phyloP scores from a whole-genome alignment of 2,797 vertebrate species.

The Tragelaphus oryx region DNA sequence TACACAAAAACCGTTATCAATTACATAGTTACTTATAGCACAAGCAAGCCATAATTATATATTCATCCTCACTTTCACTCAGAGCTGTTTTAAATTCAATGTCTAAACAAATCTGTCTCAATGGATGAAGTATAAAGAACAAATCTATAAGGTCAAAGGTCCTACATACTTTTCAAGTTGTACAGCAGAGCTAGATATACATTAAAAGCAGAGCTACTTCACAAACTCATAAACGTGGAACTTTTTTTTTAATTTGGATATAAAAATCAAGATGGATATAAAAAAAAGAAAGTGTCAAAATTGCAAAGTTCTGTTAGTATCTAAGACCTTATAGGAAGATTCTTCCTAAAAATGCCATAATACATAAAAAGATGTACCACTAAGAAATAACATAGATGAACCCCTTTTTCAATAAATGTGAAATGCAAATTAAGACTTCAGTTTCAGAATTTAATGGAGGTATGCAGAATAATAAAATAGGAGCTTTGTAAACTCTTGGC shows the following conservation, averaged over 20 bases:
- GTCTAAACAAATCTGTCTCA: constrained; percentile 24
- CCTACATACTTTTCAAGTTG: neutral
- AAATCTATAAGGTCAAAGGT: neutral
- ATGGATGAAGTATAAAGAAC: constrained; percentile 1
- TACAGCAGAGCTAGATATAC: neutral
- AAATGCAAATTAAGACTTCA: constrained; percentile 42
- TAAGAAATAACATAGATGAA: neutral
- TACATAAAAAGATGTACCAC: neutral
- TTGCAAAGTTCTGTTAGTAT: neutral
- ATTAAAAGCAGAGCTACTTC: neutral
- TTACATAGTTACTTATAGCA: constrained; percentile 11
- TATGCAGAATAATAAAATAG: constrained; percentile 30
- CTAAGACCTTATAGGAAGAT: neutral
- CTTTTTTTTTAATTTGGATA: neutral
- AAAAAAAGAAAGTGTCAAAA: neutral
- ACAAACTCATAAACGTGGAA: neutral
- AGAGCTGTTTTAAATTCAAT: constrained; percentile 18
- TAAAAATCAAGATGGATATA: neutral
- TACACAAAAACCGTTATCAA: neutral
- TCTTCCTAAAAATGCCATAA: neutral
- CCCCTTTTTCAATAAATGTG: constrained; percentile 1
- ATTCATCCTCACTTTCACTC: neutral
- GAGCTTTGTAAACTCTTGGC: constrained; percentile 46
- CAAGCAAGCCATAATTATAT: neutral
- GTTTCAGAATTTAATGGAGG: constrained; percentile 49